These are phyloP conservation scores for Polydrusus cervinus DNA, from an alignment of 2,888 invertebrate species.

Conservation along the genomic window DNA sequence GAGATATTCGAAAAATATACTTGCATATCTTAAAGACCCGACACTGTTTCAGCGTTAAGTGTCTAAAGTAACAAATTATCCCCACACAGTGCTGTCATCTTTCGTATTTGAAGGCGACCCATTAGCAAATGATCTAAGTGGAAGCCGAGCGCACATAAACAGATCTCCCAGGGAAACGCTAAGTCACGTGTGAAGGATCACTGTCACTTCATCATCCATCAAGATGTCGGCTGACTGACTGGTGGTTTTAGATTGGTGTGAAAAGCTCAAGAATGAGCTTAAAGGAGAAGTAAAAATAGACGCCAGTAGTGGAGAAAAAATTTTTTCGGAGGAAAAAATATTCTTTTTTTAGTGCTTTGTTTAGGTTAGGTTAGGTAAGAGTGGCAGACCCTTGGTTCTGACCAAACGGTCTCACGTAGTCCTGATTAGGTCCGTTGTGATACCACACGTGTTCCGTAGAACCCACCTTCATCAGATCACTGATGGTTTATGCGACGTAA, in stretches of 20 bases:
- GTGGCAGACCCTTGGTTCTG: too few relatives aligned
- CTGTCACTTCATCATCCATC: slow-evolving; percentile 67
- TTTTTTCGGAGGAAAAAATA: not conserved
- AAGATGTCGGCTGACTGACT: slow-evolving; percentile 47
- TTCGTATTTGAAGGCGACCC: slow-evolving; percentile 19
- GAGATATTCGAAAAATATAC: too few relatives aligned
- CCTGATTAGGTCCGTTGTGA: too few relatives aligned
- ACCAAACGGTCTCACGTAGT: too few relatives aligned
- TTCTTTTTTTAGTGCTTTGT: too few relatives aligned
- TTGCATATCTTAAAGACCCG: not conserved
- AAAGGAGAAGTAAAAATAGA: slow-evolving; percentile 24
- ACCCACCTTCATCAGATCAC: too few relatives aligned
- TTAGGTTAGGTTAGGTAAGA: too few relatives aligned
- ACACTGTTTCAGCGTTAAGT: slow-evolving; percentile 3
- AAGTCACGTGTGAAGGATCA: slow-evolving; percentile 68
- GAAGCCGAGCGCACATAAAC: slow-evolving; percentile 62
- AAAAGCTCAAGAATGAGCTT: slow-evolving; percentile 26
- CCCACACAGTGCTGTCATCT: slow-evolving; percentile 16
- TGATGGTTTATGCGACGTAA: too few relatives aligned
- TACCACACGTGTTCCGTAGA: too few relatives aligned
- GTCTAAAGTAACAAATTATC: slow-evolving; percentile 28
- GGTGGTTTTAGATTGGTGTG: slow-evolving; percentile 33
- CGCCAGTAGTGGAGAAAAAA: not conserved
- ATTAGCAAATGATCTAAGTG: slow-evolving; percentile 63
- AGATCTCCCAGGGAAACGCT: slow-evolving; percentile 64